Base-by-base conservation (phyloP, 2,888 invertebrate genomes). In the Mystacides longicornis region DNA sequence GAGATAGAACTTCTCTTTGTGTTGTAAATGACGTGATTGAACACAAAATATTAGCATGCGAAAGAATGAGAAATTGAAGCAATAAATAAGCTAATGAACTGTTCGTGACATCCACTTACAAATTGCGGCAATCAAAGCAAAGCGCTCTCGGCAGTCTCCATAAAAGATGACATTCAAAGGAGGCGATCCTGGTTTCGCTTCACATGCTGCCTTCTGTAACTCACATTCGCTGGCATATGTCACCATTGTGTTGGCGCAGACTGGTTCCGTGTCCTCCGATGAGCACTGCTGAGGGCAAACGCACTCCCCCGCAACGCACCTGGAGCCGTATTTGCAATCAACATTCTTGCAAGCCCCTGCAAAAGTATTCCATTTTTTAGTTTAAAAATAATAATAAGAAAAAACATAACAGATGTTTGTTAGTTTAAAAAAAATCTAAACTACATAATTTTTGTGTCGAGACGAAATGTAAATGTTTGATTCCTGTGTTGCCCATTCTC, bases 181-280 rank as follows among this genome's bases (percentile, higher is more conserved):
- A 19, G 74, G 68, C 49, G 67, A 62, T 52, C 66, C 60, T n/a
- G 57, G 43, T 27, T 52, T 54, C 18, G 52, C 70, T 57, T 77
- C 74, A 69, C 93, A 93, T 14, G 87, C 85, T 14, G 82, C 83
- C 64, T 83, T 82, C 65, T 84, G 83, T 68, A 93, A 78, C 64
- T 89, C 87, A 68, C 93, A 93, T 70, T 90, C 89, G 70, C 86
- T 90, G 60, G 80, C 73, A 71, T 87, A 93, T 2, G 89, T 90
- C 61, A 81, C 79, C 63, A 82, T 81, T 66, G 87, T 85, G 66
- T 82, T 86, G 45, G 86, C 87, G 69, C 93, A 93, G 18, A 93
- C 89, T 2, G 86, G 84, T 65, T 88, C 86, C 21, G 79, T 76
- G 11, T 78, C 78, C 11, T 76, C 77, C 53, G 77, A 81, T n/a